Evolutionary conservation across 2,888 invertebrate genomes (phyloP).

Genomic region (Ennomos erosarius): DNA sequence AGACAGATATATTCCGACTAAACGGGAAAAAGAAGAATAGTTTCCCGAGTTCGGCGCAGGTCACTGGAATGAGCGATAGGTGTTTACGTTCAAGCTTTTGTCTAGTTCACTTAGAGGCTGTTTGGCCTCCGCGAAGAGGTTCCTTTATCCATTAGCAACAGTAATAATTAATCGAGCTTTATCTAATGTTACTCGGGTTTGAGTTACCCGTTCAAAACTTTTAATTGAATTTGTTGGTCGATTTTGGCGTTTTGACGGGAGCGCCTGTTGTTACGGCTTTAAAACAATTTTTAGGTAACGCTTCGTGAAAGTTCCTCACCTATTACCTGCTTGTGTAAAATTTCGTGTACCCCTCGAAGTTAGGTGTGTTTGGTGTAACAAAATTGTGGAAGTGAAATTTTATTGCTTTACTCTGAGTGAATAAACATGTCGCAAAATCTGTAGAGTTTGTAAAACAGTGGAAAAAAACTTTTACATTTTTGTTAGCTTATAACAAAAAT

Average conservation of each 20-base stretch:
- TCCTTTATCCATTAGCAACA: slow-evolving; percentile 73
- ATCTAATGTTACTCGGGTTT: slow-evolving; percentile 71
- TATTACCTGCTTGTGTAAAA: slow-evolving; percentile 50
- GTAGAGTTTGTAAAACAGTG: too few relatives aligned
- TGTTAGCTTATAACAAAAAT: too few relatives aligned
- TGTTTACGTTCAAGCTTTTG: slow-evolving; percentile 76
- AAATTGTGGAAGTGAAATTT: slow-evolving; percentile 26
- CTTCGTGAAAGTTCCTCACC: slow-evolving; percentile 54
- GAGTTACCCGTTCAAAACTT: slow-evolving; percentile 74
- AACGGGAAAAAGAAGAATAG: slow-evolving; percentile 67
- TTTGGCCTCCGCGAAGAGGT: slow-evolving; percentile 72
- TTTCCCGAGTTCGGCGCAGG: slow-evolving; percentile 60
- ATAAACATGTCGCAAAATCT: too few relatives aligned
- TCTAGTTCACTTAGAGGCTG: slow-evolving; percentile 71
- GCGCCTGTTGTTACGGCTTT: slow-evolving; percentile 57
- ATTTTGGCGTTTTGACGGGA: slow-evolving; percentile 75
- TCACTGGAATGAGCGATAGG: slow-evolving; percentile 75
- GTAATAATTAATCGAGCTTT: slow-evolving; percentile 80
- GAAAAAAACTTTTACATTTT: too few relatives aligned
- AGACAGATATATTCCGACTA: slow-evolving; percentile 68
- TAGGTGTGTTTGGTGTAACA: slow-evolving; percentile 27
- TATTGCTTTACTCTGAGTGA: slow-evolving; percentile 5
- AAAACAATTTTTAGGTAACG: slow-evolving; percentile 66
- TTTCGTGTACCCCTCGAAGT: slow-evolving; percentile 38
- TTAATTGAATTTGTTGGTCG: slow-evolving; percentile 80